Evolutionary conservation across 2,797 vertebrate genomes (phyloP).

Genomic region (Pagetopsis macropterus): DNA sequence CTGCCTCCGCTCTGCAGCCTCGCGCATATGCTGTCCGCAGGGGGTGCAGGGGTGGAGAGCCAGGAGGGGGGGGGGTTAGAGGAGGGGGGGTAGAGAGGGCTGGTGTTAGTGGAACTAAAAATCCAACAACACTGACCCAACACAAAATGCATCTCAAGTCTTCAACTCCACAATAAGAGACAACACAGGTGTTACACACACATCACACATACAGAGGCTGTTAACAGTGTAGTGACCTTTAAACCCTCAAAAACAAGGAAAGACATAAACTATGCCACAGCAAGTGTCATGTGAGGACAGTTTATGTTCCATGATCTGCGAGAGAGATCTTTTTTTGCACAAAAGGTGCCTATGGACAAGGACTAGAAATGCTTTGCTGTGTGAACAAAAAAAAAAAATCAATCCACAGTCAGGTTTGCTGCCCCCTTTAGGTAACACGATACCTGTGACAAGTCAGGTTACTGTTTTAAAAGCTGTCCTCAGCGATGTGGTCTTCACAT

Average conservation of each 20-base stretch:
- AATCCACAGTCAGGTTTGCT: slow-evolving; percentile 71
- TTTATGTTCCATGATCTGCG: slow-evolving; percentile 56
- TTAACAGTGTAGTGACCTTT: slow-evolving; percentile 49
- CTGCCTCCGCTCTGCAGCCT: slow-evolving; percentile 98
- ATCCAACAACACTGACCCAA: slow-evolving; percentile 44
- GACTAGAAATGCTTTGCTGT: slow-evolving; percentile 70
- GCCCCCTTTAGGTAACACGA: slow-evolving; percentile 73
- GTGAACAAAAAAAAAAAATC: slow-evolving; percentile 54
- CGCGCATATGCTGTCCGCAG: slow-evolving; percentile 94
- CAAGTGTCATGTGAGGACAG: slow-evolving; percentile 43
- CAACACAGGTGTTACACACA: slow-evolving; percentile 54
- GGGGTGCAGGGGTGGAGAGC: slow-evolving; percentile 60
- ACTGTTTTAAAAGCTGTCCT: slow-evolving; percentile 59
- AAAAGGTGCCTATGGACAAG: slow-evolving; percentile 62
- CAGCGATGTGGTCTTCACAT: slow-evolving; percentile 57
- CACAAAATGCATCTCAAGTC: slow-evolving; percentile 68
- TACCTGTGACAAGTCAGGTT: slow-evolving; percentile 49
- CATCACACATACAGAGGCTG: slow-evolving; percentile 52
- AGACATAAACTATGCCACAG: slow-evolving; percentile 58
- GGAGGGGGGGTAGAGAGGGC: slow-evolving; percentile 61
- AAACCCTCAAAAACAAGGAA: slow-evolving; percentile 38
- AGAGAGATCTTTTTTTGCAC: slow-evolving; percentile 44
- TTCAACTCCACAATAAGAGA: slow-evolving; percentile 55
- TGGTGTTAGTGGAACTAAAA: slow-evolving; percentile 73
- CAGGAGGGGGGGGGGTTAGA: slow-evolving; percentile 21